phyloP scores from a whole-genome alignment of 1,140 invertebrate genomes.

The Calycopis cecrops region DNA sequence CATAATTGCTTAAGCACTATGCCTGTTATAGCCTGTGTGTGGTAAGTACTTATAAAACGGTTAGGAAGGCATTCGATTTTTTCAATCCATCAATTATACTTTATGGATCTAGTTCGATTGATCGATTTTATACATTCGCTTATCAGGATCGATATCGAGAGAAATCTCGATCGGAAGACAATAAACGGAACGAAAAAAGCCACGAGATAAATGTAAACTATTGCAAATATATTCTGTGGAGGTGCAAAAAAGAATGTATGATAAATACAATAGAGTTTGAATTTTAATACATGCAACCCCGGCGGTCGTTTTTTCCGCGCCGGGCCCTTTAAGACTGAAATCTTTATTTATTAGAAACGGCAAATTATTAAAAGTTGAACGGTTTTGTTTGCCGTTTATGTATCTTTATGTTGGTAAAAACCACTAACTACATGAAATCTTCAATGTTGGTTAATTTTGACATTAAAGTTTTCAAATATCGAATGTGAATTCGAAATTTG shows the following conservation, averaged over 20 bases:
- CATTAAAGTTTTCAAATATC: too few relatives aligned
- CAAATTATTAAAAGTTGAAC: conserved; percentile 60
- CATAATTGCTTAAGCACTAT: too few relatives aligned
- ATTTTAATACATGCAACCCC: conserved; percentile 59
- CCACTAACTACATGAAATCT: conserved; percentile 13
- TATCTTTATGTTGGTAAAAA: conserved; percentile 34
- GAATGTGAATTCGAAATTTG: too few relatives aligned
- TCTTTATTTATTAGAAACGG: conserved; percentile 73
- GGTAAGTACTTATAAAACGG: too few relatives aligned
- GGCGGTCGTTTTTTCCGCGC: conserved; percentile 66
- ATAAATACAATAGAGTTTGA: conserved; percentile 69
- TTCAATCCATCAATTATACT: conserved; percentile 6
- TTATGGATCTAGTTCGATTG: conserved; percentile 15
- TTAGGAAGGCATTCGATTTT: conserved; percentile 1
- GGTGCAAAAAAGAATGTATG: conserved; percentile 72
- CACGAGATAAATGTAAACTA: conserved; percentile 38
- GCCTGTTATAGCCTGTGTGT: too few relatives aligned
- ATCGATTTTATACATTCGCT: conserved; percentile 24
- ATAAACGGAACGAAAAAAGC: conserved; percentile 36
- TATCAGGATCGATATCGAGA: conserved; percentile 30
- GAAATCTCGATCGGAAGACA: conserved; percentile 31
- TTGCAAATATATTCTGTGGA: conserved; percentile 68
- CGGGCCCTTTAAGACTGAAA: conserved; percentile 48
- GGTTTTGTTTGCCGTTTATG: conserved; percentile 53
- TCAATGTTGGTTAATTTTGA: conserved; percentile 1